Evolutionary conservation across 2,888 invertebrate species (phyloP), one percentile per base, ranked within the genome.

Genomic region (Thymelicus acteon): DNA sequence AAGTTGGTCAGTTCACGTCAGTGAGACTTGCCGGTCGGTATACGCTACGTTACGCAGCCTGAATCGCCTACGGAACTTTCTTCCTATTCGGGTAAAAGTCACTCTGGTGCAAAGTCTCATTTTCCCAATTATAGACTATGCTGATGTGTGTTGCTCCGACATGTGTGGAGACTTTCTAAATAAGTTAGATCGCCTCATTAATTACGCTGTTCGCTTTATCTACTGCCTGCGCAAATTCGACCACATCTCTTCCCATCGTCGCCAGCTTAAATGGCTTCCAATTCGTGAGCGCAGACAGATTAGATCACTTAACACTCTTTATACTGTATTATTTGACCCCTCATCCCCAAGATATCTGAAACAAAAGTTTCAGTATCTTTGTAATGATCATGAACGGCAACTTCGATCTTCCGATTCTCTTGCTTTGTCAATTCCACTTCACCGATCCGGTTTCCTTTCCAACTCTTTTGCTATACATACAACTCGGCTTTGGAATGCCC

Each of bases 81-180:
- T 67, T 7, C 67, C 67, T 7, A 12, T 49, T 47, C 19, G 48
- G 48, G 49, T 47, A 4, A 67, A 67, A 60, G 37, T 60, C 47
- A 48, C 8, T 15, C 37, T 67, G 47, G 60, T 58, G 8, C 67
- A 67, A 15, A 5, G 60, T 31, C 60, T 67, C 13, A 47, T 67
- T n/a, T 37, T 67, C n/a, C 67, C 67, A 8, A 13, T 67, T 1
- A 37, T 67, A 6, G 67, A 67, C 15, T 67, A 60, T 15, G 39
- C 39, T 5, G 60, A 39, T 60, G 60, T 19, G 19, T 19, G 19
- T 19, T 19, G 19, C 19, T 19, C 19, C 19, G 19, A 19, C 19
- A 19, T 19, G 19, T 19, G 19, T 19, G 19, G 1, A 19, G 19
- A 19, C 19, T 19, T 19, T 19, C 19, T 19, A 0, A 52, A 52